These are phyloP conservation scores for Zygogramma bicolorata DNA, from an alignment of 2,888 invertebrate species.

Conservation along the genomic window DNA sequence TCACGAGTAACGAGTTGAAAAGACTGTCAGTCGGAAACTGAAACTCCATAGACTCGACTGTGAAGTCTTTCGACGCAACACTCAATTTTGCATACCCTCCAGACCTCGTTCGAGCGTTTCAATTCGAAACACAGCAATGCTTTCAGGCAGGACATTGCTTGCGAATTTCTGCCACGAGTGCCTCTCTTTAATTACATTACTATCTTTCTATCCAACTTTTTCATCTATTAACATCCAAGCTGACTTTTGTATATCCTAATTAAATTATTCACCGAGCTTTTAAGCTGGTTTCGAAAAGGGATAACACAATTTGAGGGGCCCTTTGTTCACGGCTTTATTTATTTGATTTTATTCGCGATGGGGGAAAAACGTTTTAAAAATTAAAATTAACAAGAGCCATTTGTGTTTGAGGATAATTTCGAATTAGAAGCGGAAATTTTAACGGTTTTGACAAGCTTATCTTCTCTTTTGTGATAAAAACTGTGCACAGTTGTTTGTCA, in stretches of 20 bases:
- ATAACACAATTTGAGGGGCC: constrained; percentile 42
- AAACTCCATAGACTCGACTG: background rate
- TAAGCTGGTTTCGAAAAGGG: constrained; percentile 41
- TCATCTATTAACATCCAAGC: constrained; percentile 64
- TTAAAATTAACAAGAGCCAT: background rate
- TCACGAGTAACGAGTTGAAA: too few species aligned
- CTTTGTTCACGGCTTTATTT: constrained; percentile 44
- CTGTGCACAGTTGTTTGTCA: too few species aligned
- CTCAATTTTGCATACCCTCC: background rate
- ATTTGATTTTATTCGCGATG: constrained; percentile 39
- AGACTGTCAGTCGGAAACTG: too few species aligned
- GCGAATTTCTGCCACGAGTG: background rate
- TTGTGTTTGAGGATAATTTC: background rate
- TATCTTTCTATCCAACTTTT: constrained; percentile 63
- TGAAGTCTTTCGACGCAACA: background rate
- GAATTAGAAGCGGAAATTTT: background rate
- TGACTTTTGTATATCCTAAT: constrained; percentile 65
- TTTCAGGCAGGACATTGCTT: background rate
- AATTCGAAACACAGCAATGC: constrained; percentile 1
- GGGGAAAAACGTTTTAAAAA: constrained; percentile 23
- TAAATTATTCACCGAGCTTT: constrained; percentile 60
- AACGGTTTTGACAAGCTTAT: background rate
- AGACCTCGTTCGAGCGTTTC: background rate
- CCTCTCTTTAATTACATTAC: constrained; percentile 64
- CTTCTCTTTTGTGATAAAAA: too few species aligned